A percentile compares a stretch with the other conserved stretches of the same genome.
phyloP scores from a whole-genome alignment of 1,140 invertebrate genomes.

The Spodoptera frugiperda region DNA sequence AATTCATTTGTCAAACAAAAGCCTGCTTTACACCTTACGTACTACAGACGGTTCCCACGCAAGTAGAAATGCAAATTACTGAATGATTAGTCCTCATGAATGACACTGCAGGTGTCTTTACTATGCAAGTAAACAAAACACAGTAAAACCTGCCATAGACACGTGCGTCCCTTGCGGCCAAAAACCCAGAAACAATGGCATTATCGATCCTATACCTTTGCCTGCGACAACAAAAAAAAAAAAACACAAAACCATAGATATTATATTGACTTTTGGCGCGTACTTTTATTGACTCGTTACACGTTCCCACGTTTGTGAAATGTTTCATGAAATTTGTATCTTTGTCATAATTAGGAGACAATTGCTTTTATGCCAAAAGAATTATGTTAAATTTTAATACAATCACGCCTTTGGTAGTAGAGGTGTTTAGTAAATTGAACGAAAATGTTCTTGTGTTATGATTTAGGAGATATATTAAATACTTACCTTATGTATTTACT shows the following conservation, averaged over 20 bases:
- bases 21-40: conserved; percentile 8
- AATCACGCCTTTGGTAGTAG: no score
- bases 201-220: conserved; percentile 56
- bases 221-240: conserved; percentile 52
- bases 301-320: conserved; percentile 59
- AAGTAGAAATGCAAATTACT: conserved; percentile 63
- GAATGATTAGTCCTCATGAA: conserved; percentile 65
- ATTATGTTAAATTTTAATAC: not conserved
- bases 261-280: conserved; percentile 60
- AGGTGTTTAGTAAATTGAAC: not conserved
- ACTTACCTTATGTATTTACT: no score
- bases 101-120: conserved; percentile 71
- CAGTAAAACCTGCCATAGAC: conserved; percentile 70
- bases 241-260: conserved; percentile 60
- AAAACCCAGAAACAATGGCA: conserved; percentile 71
- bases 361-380: not conserved
- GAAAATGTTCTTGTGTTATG: no score
- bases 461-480: no score
- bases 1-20: conserved; percentile 38
- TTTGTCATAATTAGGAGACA: conserved; percentile 21
- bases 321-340: conserved; percentile 17
- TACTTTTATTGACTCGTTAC: conserved; percentile 62
- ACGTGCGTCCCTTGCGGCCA: conserved; percentile 79
- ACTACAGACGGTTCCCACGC: conserved; percentile 56
- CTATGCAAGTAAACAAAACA: conserved; percentile 66